A percentile compares a stretch with the other conserved stretches of the same genome.
Conservation (phyloP, 2,888 invertebrate genomes). For the Catocala sponsa region DNA sequence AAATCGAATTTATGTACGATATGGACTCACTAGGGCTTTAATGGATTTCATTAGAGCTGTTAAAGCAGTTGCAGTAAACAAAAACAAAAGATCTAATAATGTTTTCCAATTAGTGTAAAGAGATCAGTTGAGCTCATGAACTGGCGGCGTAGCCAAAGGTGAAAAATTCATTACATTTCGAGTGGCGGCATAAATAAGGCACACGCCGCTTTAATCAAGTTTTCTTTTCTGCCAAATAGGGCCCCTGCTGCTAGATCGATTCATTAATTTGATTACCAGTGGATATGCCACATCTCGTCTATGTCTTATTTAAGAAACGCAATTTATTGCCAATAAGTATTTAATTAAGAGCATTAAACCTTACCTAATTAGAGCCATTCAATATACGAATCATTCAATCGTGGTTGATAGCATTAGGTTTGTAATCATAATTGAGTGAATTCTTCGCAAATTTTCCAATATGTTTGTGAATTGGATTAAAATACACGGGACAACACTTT, state of each 20-base stretch:
- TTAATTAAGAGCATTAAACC: too few species aligned
- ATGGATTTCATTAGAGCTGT: constrained; percentile 43
- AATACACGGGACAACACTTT: too few species aligned
- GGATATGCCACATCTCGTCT: constrained; percentile 50
- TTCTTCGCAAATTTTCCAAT: too few species aligned
- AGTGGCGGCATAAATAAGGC: constrained; percentile 61
- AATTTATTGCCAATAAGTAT: constrained; percentile 7
- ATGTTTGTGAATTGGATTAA: too few species aligned
- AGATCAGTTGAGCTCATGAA: constrained; percentile 9
- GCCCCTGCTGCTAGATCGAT: constrained; percentile 72
- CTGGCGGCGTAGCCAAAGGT: constrained; percentile 13
- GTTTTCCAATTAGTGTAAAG: too few species aligned
- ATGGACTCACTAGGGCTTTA: constrained; percentile 57
- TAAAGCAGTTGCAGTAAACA: constrained; percentile 5
- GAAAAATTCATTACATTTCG: constrained; percentile 56
- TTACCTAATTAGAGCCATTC: too few species aligned
- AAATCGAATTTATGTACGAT: constrained; percentile 68
- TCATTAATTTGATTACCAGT: constrained; percentile 63
- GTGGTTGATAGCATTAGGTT: too few species aligned
- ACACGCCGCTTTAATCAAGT: constrained; percentile 69
- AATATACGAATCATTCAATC: too few species aligned
- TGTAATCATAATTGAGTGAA: too few species aligned
- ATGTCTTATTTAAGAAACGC: constrained; percentile 56
- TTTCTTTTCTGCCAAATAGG: constrained; percentile 68
- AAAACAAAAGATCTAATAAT: too few species aligned